These are phyloP conservation scores for Branchinecta sandiegonensis DNA, from an alignment of 2,888 invertebrate species.

Conservation along the genomic window DNA sequence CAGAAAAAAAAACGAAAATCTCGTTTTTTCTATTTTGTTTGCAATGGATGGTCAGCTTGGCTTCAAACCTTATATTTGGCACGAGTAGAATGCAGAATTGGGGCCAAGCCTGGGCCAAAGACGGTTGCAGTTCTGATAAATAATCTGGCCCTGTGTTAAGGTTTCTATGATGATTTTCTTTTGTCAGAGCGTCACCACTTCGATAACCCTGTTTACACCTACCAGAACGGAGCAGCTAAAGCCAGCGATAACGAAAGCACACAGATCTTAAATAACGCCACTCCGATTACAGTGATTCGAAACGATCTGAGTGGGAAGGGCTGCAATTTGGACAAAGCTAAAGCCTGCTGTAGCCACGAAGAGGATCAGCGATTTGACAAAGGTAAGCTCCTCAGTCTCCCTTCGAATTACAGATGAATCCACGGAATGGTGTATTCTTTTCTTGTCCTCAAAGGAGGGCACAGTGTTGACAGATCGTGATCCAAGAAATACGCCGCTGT, in stretches of 20 bases:
- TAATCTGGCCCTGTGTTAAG: too few relatives aligned
- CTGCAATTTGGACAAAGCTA: slow-evolving; percentile 45
- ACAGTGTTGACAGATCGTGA: too few relatives aligned
- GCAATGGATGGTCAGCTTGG: too few relatives aligned
- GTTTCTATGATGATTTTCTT: slow-evolving; percentile 23
- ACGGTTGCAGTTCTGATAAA: too few relatives aligned
- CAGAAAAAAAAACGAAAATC: too few relatives aligned
- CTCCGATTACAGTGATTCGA: slow-evolving; percentile 32
- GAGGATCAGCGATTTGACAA: slow-evolving; percentile 31
- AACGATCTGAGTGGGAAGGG: slow-evolving; percentile 48
- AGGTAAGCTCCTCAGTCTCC: not conserved
- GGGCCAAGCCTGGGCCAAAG: too few relatives aligned
- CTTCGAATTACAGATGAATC: not conserved
- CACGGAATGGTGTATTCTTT: too few relatives aligned
- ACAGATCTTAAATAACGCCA: slow-evolving; percentile 36
- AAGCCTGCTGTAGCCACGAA: slow-evolving; percentile 39
- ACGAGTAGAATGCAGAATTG: too few relatives aligned
- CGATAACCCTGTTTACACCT: slow-evolving; percentile 80
- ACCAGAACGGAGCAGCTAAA: slow-evolving; percentile 37
- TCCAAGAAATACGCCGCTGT: too few relatives aligned
- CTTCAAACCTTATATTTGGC: too few relatives aligned
- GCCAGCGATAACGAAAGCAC: slow-evolving; percentile 35
- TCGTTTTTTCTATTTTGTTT: too few relatives aligned
- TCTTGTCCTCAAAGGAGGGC: too few relatives aligned
- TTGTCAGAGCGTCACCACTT: slow-evolving; percentile 64